Evolutionary conservation across 2,797 vertebrate genomes (phyloP), one percentile per base, ranked within the genome.

Genomic region (Trematomus bernacchii): DNA sequence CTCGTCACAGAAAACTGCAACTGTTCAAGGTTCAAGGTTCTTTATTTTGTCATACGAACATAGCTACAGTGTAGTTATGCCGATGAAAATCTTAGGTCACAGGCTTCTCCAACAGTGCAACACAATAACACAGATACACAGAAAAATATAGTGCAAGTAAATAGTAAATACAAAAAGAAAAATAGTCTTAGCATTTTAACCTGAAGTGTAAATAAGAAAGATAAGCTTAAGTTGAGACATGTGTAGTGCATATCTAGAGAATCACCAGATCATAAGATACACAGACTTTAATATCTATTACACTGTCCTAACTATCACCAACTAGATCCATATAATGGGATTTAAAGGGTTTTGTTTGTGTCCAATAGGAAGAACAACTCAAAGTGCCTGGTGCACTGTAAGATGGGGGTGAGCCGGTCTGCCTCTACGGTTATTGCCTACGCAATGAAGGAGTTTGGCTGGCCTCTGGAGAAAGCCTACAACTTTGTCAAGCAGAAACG

Each of bases 351-450:
- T 43, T 16, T 10, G 43, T 10, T 82, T 19, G 18, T 33, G 43
- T 73, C 64, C 23, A 37, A 63, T 74, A 99, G 98, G 94, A 98
- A 95, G 90, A 99, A 97, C 88, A 96, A 92, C 50, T 99, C 98
- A 79, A 99, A 99, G 90, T 99, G 98, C 92, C 95, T 99, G 94
- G 98, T 99, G 74, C 98, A 99, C 87, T 99, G 98, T 93, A 99
- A 99, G 84, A 99, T 99, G 98, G 98, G 98, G 0, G 97, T 99
- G 73, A 99, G 98, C 81, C 96, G 98, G 1, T 99, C 98, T 0
- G 98, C 98, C 0, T 99, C 98, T n/a, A 98, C 98, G 0, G 98
- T 99, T 30, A 98, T 99, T 2, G 98, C 98, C 3, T 99, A 99
- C 0, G 98, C 97, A 0, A 99, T 99, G 98, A 99, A 99, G 92